phyloP scores from a whole-genome alignment of 2,797 vertebrate genomes.

The Thunnus albacares region DNA sequence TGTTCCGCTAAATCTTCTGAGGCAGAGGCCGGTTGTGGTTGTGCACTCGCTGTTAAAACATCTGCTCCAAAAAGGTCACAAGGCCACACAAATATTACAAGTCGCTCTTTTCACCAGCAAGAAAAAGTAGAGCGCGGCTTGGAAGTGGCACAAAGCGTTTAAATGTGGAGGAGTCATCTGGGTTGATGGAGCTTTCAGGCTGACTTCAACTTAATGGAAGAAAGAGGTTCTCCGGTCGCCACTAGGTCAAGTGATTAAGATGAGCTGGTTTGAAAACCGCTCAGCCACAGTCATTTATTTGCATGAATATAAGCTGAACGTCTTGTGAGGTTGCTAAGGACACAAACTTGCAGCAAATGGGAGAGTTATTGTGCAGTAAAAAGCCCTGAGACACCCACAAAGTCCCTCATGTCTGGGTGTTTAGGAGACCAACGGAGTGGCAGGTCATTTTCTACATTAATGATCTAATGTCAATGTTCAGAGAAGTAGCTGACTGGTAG shows the following conservation, averaged over 20 bases:
- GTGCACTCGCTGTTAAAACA: slow-evolving; percentile 50
- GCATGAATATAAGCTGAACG: background rate
- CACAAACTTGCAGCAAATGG: background rate
- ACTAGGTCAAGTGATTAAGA: slow-evolving; percentile 19
- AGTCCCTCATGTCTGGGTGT: no score
- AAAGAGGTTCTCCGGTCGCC: slow-evolving; percentile 2
- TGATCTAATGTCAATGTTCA: no score
- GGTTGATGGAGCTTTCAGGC: slow-evolving; percentile 9
- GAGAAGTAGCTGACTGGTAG: no score
- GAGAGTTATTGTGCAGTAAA: slow-evolving; percentile 2
- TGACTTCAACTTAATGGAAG: background rate
- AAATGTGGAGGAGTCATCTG: slow-evolving; percentile 36
- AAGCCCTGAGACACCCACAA: no score
- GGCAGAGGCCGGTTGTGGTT: slow-evolving; percentile 44
- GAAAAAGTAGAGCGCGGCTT: slow-evolving; percentile 28
- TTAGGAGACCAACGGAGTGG: no score
- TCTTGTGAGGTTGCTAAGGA: background rate
- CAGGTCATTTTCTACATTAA: no score
- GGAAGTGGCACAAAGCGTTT: slow-evolving; percentile 16
- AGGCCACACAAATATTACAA: slow-evolving; percentile 46
- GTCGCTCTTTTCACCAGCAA: slow-evolving; percentile 33
- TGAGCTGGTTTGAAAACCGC: slow-evolving; percentile 16
- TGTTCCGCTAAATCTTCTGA: slow-evolving; percentile 59
- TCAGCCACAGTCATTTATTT: background rate
- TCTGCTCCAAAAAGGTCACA: slow-evolving; percentile 57